phyloP scores from a whole-genome alignment of 2,113 vertebrate species.

The Platycercus adscitus region DNA sequence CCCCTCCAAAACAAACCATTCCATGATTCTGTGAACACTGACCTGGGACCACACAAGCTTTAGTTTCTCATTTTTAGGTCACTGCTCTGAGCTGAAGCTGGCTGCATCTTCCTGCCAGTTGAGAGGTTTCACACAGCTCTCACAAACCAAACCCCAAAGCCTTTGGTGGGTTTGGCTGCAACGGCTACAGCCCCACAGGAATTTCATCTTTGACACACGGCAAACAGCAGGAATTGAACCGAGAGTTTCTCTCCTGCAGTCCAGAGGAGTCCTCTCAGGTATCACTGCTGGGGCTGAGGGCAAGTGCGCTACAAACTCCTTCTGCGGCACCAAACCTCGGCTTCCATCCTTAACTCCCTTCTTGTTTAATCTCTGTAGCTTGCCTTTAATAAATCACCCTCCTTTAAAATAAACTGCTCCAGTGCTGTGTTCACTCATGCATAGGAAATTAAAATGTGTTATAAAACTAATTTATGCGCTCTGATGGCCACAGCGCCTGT shows the following conservation, averaged over 20 bases:
- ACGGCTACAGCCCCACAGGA: background rate
- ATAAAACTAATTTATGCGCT: background rate
- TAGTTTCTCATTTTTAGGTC: background rate
- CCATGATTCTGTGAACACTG: background rate
- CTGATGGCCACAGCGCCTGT: background rate
- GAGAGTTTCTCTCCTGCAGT: background rate
- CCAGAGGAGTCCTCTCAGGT: background rate
- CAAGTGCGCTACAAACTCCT: background rate
- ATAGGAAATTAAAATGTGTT: background rate
- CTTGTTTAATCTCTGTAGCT: background rate
- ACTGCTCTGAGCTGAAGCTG: background rate
- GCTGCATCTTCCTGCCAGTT: background rate
- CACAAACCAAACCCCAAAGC: background rate
- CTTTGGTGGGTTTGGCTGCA: background rate
- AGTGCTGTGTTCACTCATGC: background rate
- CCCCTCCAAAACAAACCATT: background rate
- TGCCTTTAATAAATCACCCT: background rate
- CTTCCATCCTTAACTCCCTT: background rate
- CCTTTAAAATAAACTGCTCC: background rate
- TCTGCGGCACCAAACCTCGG: background rate
- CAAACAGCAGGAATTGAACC: background rate
- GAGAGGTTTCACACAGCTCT: background rate
- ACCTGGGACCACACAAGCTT: background rate
- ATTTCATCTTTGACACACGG: background rate
- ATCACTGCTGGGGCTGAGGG: accelerated